phyloP scores from a whole-genome alignment of 2,888 invertebrate genomes.

The Stenurella melanura region DNA sequence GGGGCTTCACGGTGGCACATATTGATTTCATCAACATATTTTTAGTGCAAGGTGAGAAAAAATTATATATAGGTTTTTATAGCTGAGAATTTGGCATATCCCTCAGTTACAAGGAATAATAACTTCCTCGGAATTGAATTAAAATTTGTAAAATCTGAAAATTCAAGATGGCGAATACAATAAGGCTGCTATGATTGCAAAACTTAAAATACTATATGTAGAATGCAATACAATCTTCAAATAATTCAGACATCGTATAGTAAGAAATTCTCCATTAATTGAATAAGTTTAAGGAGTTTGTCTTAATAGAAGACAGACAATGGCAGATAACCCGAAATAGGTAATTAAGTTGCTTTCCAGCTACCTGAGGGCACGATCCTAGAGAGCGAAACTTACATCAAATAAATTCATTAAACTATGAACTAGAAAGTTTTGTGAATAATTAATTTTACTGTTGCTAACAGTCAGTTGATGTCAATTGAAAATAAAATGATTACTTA shows the following conservation, averaged over 20 bases:
- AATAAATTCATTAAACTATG: neutral
- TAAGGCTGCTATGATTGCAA: no score
- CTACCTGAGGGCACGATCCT: neutral
- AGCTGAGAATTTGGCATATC: no score
- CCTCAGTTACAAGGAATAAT: no score
- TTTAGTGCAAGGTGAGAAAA: no score
- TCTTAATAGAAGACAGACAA: neutral
- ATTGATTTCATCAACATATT: no score
- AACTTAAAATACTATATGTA: neutral
- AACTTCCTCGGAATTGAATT: no score
- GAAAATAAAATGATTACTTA: neutral
- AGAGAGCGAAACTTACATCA: constrained; percentile 5
- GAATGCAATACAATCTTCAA: neutral
- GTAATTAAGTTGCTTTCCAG: neutral
- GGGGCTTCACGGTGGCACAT: no score
- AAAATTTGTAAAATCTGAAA: no score
- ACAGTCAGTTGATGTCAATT: neutral
- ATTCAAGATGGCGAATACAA: no score
- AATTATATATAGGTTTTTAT: no score
- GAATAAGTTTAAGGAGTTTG: constrained; percentile 7
- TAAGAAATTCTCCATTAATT: neutral
- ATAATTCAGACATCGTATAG: neutral
- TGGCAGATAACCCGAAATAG: neutral
- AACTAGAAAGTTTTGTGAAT: neutral
- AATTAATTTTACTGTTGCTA: neutral